phyloP scores from a whole-genome alignment of 2,113 vertebrate species.

The Silurus glanis region DNA sequence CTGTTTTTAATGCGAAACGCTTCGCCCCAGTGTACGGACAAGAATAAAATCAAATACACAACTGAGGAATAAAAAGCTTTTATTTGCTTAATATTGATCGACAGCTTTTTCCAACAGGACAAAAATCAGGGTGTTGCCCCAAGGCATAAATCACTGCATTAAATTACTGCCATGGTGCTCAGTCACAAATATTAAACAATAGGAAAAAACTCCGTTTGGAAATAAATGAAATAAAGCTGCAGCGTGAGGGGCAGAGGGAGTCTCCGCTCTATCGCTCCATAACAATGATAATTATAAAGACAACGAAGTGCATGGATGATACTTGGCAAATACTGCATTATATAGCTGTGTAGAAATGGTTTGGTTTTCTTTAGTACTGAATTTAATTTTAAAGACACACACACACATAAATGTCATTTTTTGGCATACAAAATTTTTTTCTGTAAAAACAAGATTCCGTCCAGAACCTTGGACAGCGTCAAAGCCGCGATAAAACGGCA shows the following conservation, averaged over 20 bases:
- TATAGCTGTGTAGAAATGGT: conserved; percentile 7
- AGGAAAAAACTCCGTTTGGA: conserved; percentile 52
- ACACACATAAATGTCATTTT: neutral
- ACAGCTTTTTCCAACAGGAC: conserved; percentile 62
- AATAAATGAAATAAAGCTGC: conserved; percentile 47
- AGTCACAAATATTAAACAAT: conserved; percentile 50
- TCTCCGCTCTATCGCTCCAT: conserved; percentile 20
- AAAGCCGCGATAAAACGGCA: neutral
- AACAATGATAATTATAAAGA: conserved; percentile 19
- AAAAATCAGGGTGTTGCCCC: conserved; percentile 59
- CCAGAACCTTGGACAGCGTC: conserved; percentile 54
- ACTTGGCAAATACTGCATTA: conserved; percentile 57
- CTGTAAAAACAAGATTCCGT: conserved; percentile 53
- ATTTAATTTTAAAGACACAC: neutral
- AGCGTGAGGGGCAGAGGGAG: conserved; percentile 26
- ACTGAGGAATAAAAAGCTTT: conserved; percentile 62
- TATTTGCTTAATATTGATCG: conserved; percentile 73
- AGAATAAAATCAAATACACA: conserved; percentile 48
- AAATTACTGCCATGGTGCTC: conserved; percentile 59
- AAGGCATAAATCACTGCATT: conserved; percentile 65
- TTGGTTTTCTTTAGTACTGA: conserved; percentile 19
- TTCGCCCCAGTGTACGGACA: conserved; percentile 43
- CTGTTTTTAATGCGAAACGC: conserved; percentile 9
- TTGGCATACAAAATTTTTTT: neutral
- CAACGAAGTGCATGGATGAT: conserved; percentile 22